phyloP scores from a whole-genome alignment of 2,113 vertebrate genomes.

The Solenodon paradoxus region DNA sequence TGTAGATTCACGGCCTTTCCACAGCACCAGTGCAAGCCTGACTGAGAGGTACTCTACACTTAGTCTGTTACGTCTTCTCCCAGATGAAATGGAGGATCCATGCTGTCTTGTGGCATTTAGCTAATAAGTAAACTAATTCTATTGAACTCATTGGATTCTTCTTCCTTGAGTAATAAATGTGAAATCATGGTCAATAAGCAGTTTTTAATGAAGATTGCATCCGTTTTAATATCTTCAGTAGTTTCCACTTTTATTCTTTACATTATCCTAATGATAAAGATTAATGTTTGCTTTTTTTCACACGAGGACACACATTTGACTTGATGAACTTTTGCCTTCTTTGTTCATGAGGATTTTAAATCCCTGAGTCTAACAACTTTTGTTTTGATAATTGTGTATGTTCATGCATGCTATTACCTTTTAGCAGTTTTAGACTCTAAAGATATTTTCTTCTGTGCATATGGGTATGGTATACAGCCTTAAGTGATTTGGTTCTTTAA shows the following conservation, averaged over 20 bases:
- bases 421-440: neutral
- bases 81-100: neutral
- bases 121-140: neutral
- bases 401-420: neutral
- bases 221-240: neutral
- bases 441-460: neutral
- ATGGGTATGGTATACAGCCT: neutral
- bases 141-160: neutral
- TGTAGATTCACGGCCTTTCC: slow-evolving; percentile 86
- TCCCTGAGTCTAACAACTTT: neutral
- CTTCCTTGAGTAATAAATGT: neutral
- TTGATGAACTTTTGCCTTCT: neutral
- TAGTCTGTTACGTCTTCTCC: neutral
- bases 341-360: neutral
- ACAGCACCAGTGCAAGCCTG: slow-evolving; percentile 82
- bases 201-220: neutral
- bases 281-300: too few relatives aligned
- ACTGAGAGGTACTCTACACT: slow-evolving; percentile 87
- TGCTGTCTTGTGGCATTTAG: neutral
- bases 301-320: neutral
- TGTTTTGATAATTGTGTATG: neutral
- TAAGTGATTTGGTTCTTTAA: neutral
- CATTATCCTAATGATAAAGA: neutral
- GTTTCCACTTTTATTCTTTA: neutral
- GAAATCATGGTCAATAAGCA: neutral